Base-by-base conservation (phyloP, 2,797 vertebrate species). In the Anguilla megastoma region DNA sequence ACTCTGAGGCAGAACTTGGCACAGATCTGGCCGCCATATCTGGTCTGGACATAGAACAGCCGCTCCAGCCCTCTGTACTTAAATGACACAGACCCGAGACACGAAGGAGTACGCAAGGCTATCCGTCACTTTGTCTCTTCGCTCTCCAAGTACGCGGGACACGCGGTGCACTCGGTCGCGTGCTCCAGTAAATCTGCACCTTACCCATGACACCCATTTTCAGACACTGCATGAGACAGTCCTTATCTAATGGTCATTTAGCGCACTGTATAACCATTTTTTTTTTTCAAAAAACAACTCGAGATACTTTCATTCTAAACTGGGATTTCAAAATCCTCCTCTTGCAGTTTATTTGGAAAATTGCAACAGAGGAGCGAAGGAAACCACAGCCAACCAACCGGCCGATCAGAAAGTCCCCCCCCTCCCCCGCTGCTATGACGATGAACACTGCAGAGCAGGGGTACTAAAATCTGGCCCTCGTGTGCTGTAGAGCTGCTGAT, bases 1-100 rank as follows among this genome's bases (percentile, higher is more conserved):
- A 27, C 85, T 85, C 84, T 56, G n/a, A 5, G 69, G 24, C 33
- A 56, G 84, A 54, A 27, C 83, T 69, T 76, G 69, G 63, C 69
- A 12, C 18, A 27, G 30, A 76, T 54, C 24, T 18, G 48, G 33
- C 41, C 33, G 3, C 63, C 50, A 18, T 12, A 85, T 16, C 50
- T 71, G 33, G 7, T 66, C 84, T 45, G 12, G 66, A 76, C 8
- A 36, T 21, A 58, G 33, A 85, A 12, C 87, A 88, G 50, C 83
- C 27, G 24, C 52, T 50, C 24, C 41, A 12, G 1, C 52, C 60
- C 48, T 71, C 63, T 41, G 63, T 16, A 54, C 58, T 82, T 30
- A 60, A 66, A 58, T 5, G 36, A 69, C 41, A 63, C 36, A 0
- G 56, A 50, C 58, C 36, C 7, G 14, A 56, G 54, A 1, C 12